Percentiles rank a stretch among this genome's conserved stretches.
Evolutionary conservation across 2,797 vertebrate genomes (phyloP).

Genomic region (Parambassis ranga): DNA sequence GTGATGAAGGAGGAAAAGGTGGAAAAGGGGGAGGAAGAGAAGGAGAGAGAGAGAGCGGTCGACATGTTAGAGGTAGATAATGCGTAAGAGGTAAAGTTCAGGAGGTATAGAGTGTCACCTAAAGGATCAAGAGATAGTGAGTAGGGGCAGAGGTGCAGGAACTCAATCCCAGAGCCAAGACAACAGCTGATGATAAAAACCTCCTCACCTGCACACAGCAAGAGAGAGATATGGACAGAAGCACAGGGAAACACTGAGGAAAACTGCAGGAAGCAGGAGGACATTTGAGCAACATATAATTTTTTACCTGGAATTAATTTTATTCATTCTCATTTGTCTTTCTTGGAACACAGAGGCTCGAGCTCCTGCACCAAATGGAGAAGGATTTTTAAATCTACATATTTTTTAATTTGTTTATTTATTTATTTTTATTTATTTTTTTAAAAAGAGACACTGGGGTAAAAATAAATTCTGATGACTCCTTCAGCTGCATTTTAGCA

Average conservation of each 20-base stretch:
- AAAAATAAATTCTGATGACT: not conserved
- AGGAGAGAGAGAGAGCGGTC: constrained; percentile 48
- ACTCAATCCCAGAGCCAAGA: constrained; percentile 60
- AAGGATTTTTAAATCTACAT: not conserved
- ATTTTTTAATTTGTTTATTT: no score
- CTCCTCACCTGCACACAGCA: constrained; percentile 49
- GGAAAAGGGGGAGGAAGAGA: constrained; percentile 37
- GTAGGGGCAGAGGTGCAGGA: constrained; percentile 63
- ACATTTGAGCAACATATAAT: not conserved
- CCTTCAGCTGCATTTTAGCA: not conserved
- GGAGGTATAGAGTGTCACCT: constrained; percentile 76
- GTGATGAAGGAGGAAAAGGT: constrained; percentile 31
- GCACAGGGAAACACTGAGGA: constrained; percentile 8
- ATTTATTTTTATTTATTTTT: no score
- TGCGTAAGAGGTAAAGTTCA: constrained; percentile 57
- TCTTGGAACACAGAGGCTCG: not conserved
- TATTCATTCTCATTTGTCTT: not conserved
- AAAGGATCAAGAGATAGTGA: constrained; percentile 58
- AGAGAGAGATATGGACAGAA: constrained; percentile 25
- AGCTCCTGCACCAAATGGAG: not conserved
- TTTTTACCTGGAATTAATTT: not conserved
- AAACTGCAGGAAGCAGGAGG: not conserved
- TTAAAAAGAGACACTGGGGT: not conserved
- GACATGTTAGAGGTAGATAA: constrained; percentile 61
- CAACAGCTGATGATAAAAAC: constrained; percentile 65